phyloP scores from a whole-genome alignment of 2,113 vertebrate species.

The Uropsilus gracilis region DNA sequence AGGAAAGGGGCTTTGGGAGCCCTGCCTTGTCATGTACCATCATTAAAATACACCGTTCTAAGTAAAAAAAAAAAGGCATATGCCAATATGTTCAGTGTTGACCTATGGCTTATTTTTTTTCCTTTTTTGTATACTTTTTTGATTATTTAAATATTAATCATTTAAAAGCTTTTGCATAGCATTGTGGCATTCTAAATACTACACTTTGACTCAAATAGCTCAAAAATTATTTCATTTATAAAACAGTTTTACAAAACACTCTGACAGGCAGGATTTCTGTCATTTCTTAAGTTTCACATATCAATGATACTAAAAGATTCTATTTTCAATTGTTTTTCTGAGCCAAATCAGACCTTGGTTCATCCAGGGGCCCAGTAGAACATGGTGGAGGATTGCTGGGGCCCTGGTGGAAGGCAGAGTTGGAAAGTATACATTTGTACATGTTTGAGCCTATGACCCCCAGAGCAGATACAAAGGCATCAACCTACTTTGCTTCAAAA shows the following conservation, averaged over 20 bases:
- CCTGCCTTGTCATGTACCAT: background rate
- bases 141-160: slow-evolving; percentile 32
- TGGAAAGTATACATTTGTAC: no score
- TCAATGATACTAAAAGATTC: background rate
- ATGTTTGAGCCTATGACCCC: no score
- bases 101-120: slow-evolving; percentile 22
- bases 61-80: background rate
- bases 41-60: background rate
- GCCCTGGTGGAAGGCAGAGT: no score
- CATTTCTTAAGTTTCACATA: slow-evolving; percentile 29
- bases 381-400: no score
- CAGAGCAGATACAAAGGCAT: no score
- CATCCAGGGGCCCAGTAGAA: background rate
- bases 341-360: slow-evolving; percentile 31
- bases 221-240: slow-evolving; percentile 12
- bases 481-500: no score
- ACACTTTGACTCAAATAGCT: background rate
- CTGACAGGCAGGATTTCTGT: background rate
- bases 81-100: slow-evolving; percentile 6
- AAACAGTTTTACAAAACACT: slow-evolving; percentile 8
- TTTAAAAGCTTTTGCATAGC: background rate
- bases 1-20: background rate
- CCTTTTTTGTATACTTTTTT: slow-evolving; percentile 31
- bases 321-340: slow-evolving; percentile 39
- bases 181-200: slow-evolving; percentile 5